Evolutionary conservation across 2,888 invertebrate species (phyloP).

Genomic region (Clusia tigrina): DNA sequence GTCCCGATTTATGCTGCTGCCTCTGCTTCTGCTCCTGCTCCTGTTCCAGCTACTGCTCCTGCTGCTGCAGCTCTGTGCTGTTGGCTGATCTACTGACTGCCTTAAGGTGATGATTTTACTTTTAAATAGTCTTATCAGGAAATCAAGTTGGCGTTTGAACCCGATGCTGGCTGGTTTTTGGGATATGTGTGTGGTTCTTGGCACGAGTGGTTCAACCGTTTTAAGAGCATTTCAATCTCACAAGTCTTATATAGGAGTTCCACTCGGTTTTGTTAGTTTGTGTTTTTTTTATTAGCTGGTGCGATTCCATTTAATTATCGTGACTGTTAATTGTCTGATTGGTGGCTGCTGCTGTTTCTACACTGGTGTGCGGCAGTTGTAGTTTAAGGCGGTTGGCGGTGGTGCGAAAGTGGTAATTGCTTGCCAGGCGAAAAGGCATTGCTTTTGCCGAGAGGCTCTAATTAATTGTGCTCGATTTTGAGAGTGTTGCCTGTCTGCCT

Average conservation of each 20-base stretch:
- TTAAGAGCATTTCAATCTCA: neutral
- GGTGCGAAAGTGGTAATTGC: slow-evolving; percentile 19
- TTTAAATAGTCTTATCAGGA: slow-evolving; percentile 9
- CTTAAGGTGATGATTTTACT: slow-evolving; percentile 3
- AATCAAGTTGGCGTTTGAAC: too few relatives aligned
- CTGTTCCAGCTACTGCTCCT: too few relatives aligned
- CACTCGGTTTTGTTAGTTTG: slow-evolving; percentile 15
- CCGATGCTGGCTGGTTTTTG: neutral
- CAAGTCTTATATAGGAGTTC: slow-evolving; percentile 33
- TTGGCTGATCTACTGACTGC: slow-evolving; percentile 4
- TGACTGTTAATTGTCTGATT: neutral
- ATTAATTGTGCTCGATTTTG: slow-evolving; percentile 59
- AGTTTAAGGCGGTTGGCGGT: neutral
- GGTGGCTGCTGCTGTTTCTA: neutral
- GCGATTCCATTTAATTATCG: slow-evolving; percentile 8
- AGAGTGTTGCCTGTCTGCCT: slow-evolving; percentile 37
- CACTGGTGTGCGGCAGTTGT: neutral
- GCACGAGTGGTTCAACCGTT: neutral
- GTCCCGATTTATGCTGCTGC: too few relatives aligned
- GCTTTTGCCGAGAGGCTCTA: slow-evolving; percentile 49
- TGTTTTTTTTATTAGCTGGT: slow-evolving; percentile 4
- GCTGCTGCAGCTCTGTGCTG: neutral
- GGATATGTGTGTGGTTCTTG: neutral
- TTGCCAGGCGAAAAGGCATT: slow-evolving; percentile 17
- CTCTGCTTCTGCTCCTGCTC: too few relatives aligned